Base-by-base conservation (phyloP, 2,113 vertebrate genomes). In the Bombycilla garrulus region DNA sequence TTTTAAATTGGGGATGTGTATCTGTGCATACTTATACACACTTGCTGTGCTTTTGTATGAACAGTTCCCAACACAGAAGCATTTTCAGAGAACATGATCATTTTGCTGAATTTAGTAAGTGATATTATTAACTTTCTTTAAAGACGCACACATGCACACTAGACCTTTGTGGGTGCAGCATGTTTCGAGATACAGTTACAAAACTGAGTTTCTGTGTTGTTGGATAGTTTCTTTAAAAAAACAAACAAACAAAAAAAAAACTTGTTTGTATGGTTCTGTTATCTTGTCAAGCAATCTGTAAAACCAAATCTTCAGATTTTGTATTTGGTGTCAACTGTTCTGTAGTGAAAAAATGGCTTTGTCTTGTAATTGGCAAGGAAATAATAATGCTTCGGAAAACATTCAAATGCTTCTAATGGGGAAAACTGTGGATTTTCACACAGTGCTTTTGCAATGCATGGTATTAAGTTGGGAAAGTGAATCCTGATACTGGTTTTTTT, bases 401-500 rank as follows among this genome's bases (percentile, higher is more conserved):
- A 94, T 98, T 97, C 96, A 97, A 96, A 97, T 96, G 96, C 97
- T 98, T 97, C 96, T 96, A 97, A 90, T 94, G 91, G 96, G 91
- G 96, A 98, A 96, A 96, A 96, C 87, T 94, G 97, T 97, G 62
- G 81, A 96, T 97, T 97, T 96, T 97, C 97, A 98, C 96, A 97
- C 97, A 98, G 94, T 97, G 97, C 97, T 98, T 98, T 97, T 97
- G 97, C 97, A 97, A 95, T 98, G 97, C 97, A 97, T 98, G 98
- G 93, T 97, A 95, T 97, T 98, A 94, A 84, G 96, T 96, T 97
- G 95, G 95, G 88, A 96, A 96, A 94, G 93, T 94, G 96, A 97
- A 95, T 96, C 96, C 95, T 93, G 94, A 84, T 90, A 67, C 9
- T 93, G 11, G 11, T 33, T 86, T 91, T 83, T 86, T 95, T 97